A percentile compares a stretch with the other conserved stretches of the same genome.
These are phyloP conservation scores for Naja naja DNA, from an alignment of 2,113 vertebrate genomes.

Conservation along the genomic window DNA sequence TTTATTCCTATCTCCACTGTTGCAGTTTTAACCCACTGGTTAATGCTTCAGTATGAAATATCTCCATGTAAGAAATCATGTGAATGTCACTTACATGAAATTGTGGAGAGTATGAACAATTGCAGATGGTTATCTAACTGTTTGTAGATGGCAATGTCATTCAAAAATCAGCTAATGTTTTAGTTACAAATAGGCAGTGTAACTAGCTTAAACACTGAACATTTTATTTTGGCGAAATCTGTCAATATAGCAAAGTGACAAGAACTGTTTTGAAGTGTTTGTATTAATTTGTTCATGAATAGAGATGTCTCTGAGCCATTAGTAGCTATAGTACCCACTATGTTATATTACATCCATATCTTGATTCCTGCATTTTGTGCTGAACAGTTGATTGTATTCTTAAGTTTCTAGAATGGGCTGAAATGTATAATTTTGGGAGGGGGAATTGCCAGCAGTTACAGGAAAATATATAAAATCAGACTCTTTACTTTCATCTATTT, in stretches of 20 bases:
- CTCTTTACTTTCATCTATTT: too few species aligned
- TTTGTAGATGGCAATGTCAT: neutral
- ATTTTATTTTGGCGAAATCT: neutral
- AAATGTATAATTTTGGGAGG: neutral
- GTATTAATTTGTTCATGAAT: neutral
- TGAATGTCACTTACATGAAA: neutral
- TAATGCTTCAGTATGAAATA: neutral
- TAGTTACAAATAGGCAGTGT: neutral
- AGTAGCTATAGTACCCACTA: conserved; percentile 29
- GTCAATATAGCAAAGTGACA: conserved; percentile 12
- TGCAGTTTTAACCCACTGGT: neutral
- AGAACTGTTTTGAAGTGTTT: neutral
- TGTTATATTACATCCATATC: neutral
- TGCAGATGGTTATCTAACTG: neutral
- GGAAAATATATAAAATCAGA: neutral
- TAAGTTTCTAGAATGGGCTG: conserved; percentile 9
- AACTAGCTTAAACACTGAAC: conserved; percentile 10
- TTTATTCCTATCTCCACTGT: neutral
- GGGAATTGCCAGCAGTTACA: neutral
- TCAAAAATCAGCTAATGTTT: neutral
- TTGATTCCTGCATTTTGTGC: neutral
- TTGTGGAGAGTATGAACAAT: neutral
- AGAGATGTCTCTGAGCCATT: neutral
- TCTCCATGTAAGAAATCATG: neutral
- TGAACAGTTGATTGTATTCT: conserved; percentile 36